Evolutionary conservation across 2,797 vertebrate genomes (phyloP).

Genomic region (Pangasius sanitwongsei): DNA sequence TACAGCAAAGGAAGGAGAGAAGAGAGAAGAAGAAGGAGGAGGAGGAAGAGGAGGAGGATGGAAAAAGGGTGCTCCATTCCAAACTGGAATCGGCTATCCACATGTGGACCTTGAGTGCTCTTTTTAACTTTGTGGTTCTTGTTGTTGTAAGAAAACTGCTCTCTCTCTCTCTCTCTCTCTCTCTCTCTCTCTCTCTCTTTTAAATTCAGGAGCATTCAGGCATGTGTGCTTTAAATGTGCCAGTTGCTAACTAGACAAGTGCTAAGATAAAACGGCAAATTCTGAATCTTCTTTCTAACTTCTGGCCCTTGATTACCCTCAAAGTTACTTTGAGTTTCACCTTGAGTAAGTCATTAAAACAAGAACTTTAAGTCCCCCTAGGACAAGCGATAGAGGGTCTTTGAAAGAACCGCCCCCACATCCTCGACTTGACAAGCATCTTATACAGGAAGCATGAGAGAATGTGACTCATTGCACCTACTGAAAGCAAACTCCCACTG

Average conservation of each 20-base stretch:
- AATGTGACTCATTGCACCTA: constrained; percentile 13
- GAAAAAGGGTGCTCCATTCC: not conserved
- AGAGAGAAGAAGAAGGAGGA: constrained; percentile 20
- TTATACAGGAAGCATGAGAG: not conserved
- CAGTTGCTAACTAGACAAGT: not conserved
- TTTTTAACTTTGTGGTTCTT: not conserved
- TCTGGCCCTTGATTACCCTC: not conserved
- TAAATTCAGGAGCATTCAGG: not conserved
- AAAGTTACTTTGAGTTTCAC: not conserved
- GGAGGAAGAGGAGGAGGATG: not conserved
- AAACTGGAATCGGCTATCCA: not conserved
- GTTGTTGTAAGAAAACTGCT: not conserved
- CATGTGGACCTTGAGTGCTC: not conserved
- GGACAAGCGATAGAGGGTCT: not conserved
- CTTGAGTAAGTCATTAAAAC: not conserved
- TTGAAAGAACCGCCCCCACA: not conserved
- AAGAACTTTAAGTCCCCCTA: not conserved
- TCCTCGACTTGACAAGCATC: not conserved
- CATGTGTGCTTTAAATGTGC: not conserved
- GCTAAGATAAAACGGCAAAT: not conserved
- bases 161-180: not conserved
- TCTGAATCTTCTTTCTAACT: not conserved
- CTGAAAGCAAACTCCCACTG: constrained; percentile 25
- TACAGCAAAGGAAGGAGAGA: constrained; percentile 43
- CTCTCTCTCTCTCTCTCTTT: not conserved